Percentiles rank a stretch among this genome's conserved stretches.
phyloP scores from a whole-genome alignment of 2,113 vertebrate species.

The Cyphomyrus plagiostoma region DNA sequence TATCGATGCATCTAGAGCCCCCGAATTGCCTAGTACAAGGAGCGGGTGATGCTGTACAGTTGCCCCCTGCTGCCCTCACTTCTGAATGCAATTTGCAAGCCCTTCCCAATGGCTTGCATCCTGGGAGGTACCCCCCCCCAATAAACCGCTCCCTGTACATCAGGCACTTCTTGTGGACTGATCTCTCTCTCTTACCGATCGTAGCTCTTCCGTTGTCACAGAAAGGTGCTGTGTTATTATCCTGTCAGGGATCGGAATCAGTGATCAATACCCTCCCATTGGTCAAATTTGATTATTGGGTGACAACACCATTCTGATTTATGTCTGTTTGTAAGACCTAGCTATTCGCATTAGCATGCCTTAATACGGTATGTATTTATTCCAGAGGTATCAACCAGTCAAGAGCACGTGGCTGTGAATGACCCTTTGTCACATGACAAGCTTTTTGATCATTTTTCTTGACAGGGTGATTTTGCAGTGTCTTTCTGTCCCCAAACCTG shows the following conservation, averaged over 20 bases:
- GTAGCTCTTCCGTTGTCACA: not conserved
- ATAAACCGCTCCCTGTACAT: conserved; percentile 13
- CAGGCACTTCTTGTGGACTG: not conserved
- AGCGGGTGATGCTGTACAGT: not conserved
- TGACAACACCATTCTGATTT: not conserved
- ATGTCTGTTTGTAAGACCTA: not conserved
- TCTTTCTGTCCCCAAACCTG: conserved; percentile 16
- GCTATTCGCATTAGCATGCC: not conserved
- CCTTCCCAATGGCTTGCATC: not conserved
- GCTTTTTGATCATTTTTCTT: conserved; percentile 2
- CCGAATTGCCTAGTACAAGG: not conserved
- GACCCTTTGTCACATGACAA: not conserved
- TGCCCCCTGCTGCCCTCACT: not conserved
- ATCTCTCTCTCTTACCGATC: not conserved
- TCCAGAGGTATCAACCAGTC: not conserved
- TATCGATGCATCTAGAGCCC: not conserved
- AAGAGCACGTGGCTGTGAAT: not conserved
- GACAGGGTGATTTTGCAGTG: conserved; percentile 26
- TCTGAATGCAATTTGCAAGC: not conserved
- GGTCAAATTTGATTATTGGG: not conserved
- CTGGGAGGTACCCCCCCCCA: not conserved
- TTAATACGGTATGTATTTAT: not conserved
- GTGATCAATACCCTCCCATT: not conserved
- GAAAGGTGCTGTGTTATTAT: conserved; percentile 29
- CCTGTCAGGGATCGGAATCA: conserved; percentile 12